Percentiles rank a stretch among this genome's conserved stretches.
Evolutionary conservation across 2,888 invertebrate species (phyloP).

Genomic region (Mylabris sibirica): DNA sequence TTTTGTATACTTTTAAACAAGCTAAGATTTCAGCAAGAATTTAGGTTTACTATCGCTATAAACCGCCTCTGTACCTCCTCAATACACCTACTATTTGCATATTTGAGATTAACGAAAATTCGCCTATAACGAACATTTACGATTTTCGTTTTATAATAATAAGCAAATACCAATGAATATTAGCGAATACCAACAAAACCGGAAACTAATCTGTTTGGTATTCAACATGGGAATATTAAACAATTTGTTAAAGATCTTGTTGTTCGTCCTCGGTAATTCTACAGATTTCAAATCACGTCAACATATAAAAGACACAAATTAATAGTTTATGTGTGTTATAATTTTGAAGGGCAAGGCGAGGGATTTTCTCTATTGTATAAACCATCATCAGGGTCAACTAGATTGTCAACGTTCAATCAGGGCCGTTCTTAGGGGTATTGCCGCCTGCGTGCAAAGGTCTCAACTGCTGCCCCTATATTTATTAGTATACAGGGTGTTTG

Average conservation of each 20-base stretch:
- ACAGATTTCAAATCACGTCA: background rate
- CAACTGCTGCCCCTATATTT: too few species aligned
- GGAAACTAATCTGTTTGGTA: slow-evolving; percentile 2
- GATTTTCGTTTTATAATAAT: background rate
- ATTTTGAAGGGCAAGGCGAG: background rate
- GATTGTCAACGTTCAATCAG: too few species aligned
- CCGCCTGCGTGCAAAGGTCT: too few species aligned
- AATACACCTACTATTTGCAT: background rate
- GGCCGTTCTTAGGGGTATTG: too few species aligned
- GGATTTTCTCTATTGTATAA: background rate
- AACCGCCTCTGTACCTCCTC: too few species aligned
- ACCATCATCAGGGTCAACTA: background rate
- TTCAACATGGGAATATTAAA: background rate
- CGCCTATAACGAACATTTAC: background rate
- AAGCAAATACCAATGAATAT: slow-evolving; percentile 3
- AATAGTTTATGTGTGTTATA: background rate
- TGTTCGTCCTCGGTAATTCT: slow-evolving; percentile 1
- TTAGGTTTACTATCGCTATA: too few species aligned
- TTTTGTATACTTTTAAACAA: too few species aligned
- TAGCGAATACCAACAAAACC: background rate
- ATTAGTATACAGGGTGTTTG: too few species aligned
- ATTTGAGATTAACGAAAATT: background rate
- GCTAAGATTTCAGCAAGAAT: too few species aligned
- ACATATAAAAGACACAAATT: background rate
- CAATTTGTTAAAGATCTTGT: slow-evolving; percentile 6